These are phyloP conservation scores for Callopanchax toddi DNA, from an alignment of 2,113 vertebrate species.

Conservation along the genomic window DNA sequence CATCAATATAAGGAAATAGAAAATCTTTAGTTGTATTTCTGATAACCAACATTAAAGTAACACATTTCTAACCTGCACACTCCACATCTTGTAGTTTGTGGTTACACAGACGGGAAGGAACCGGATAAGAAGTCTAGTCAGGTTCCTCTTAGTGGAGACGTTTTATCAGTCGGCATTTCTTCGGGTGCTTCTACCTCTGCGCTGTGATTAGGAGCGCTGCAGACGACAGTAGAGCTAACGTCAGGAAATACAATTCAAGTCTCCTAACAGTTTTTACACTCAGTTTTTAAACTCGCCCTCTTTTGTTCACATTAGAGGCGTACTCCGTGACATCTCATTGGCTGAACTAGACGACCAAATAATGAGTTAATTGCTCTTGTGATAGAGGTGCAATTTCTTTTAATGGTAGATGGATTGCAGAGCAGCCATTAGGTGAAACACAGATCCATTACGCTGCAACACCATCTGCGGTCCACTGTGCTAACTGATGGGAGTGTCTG, in stretches of 20 bases:
- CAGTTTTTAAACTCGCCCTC: not conserved
- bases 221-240: not conserved
- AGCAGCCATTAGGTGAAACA: constrained; percentile 25
- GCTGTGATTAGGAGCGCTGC: not conserved
- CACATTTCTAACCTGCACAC: not conserved
- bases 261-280: not conserved
- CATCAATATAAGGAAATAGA: too few species aligned
- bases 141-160: not conserved
- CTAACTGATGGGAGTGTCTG: constrained; percentile 30
- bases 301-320: not conserved
- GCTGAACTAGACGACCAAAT: constrained; percentile 34
- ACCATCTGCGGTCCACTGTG: constrained; percentile 8
- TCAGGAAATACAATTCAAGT: not conserved
- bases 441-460: constrained; percentile 28
- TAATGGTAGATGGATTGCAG: constrained; percentile 46
- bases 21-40: too few species aligned
- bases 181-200: not conserved
- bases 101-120: not conserved
- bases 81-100: not conserved
- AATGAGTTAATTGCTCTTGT: constrained; percentile 33
- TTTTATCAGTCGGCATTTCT: not conserved
- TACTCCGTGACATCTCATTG: constrained; percentile 27
- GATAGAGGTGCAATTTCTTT: constrained; percentile 34
- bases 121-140: not conserved
- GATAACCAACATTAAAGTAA: too few species aligned